These are phyloP conservation scores for Ailuropoda melanoleuca DNA, from an alignment of 2,113 vertebrate genomes.

Conservation along the genomic window DNA sequence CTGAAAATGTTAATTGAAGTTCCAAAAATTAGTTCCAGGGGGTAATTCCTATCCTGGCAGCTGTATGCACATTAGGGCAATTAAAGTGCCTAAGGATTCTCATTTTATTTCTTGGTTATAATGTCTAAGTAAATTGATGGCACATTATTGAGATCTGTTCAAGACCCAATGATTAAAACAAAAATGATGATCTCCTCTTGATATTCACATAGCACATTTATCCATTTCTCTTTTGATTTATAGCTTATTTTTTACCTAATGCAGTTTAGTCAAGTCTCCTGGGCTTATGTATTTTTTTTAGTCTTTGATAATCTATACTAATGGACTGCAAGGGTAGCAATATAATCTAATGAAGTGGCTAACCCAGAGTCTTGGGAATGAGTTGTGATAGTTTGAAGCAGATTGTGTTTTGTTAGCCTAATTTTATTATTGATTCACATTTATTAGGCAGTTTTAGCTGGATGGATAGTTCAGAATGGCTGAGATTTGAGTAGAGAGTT, in stretches of 20 bases:
- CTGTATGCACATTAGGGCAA: constrained; percentile 53
- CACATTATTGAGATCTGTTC: constrained; percentile 60
- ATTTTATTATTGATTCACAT: constrained; percentile 32
- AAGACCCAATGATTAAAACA: constrained; percentile 65
- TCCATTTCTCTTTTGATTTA: constrained; percentile 60
- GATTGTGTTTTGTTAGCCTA: constrained; percentile 19
- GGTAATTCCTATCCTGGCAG: constrained; percentile 40
- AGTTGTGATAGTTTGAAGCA: constrained; percentile 27
- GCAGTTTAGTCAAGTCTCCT: constrained; percentile 17
- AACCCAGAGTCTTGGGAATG: constrained; percentile 6
- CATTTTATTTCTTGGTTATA: constrained; percentile 67
- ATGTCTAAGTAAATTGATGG: constrained; percentile 68
- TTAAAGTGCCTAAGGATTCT: constrained; percentile 60
- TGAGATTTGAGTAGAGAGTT: not conserved
- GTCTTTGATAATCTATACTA: constrained; percentile 53
- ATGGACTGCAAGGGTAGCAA: not conserved
- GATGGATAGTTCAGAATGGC: not conserved
- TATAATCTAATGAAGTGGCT: constrained; percentile 47
- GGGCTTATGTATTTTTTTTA: not conserved
- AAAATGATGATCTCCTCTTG: constrained; percentile 66
- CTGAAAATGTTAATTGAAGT: constrained; percentile 54
- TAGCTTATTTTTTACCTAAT: constrained; percentile 61
- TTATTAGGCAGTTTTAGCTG: not conserved
- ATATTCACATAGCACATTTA: constrained; percentile 50
- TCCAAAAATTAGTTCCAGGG: constrained; percentile 36